Evolutionary conservation across 2,888 invertebrate species (phyloP).

Genomic region (Ommatoiulus sabulosus): DNA sequence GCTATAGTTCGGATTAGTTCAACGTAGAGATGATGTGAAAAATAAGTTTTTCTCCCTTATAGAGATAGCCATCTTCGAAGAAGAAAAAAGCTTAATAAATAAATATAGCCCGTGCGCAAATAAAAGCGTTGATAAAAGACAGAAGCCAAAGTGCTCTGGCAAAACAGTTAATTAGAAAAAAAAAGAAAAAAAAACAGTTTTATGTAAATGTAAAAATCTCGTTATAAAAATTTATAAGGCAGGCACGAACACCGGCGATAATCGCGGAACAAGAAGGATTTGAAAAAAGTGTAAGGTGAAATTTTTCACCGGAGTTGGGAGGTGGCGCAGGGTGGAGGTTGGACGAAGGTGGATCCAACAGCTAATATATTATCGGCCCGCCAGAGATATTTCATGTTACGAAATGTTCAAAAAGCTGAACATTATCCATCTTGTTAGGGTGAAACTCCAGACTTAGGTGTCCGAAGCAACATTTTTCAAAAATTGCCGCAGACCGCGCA

Average conservation of each 20-base stretch:
- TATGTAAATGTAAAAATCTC: slow-evolving; percentile 36
- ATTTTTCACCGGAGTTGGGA: neutral
- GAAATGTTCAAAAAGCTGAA: slow-evolving; percentile 40
- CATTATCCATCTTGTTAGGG: slow-evolving; percentile 36
- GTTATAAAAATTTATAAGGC: slow-evolving; percentile 19
- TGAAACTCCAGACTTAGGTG: slow-evolving; percentile 25
- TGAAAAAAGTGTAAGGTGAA: slow-evolving; percentile 15
- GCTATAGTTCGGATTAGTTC: neutral
- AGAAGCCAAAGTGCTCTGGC: slow-evolving; percentile 22
- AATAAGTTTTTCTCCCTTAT: slow-evolving; percentile 26
- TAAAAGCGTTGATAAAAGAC: slow-evolving; percentile 40
- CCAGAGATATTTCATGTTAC: neutral
- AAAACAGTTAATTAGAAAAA: slow-evolving; percentile 3
- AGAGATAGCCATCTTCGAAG: neutral
- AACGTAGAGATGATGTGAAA: slow-evolving; percentile 13
- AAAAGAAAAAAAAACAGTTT: neutral
- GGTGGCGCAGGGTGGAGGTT: neutral
- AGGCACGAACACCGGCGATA: neutral
- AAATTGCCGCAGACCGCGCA: neutral
- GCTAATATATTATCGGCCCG: neutral
- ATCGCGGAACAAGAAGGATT: neutral
- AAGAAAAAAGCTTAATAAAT: neutral
- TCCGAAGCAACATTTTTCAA: slow-evolving; percentile 31
- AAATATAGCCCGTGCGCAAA: slow-evolving; percentile 10
- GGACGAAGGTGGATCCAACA: slow-evolving; percentile 12